A percentile compares a stretch with the other conserved stretches of the same genome.
phyloP scores from a whole-genome alignment of 2,888 invertebrate genomes.

The Cheilosia vulpina region DNA sequence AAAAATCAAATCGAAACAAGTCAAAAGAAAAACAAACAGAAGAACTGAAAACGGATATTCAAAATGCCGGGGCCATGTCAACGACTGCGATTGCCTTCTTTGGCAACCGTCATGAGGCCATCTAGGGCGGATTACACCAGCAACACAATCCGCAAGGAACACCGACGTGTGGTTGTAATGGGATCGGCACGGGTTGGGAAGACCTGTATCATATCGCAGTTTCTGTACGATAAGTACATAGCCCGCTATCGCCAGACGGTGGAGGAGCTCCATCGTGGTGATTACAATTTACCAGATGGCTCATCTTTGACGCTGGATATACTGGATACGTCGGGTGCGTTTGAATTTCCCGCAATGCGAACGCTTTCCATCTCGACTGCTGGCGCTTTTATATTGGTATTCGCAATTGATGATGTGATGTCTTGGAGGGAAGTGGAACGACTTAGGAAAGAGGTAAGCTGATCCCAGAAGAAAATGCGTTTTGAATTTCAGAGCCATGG shows the following conservation, averaged over 20 bases:
- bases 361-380: constrained; percentile 89
- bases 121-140: constrained; percentile 72
- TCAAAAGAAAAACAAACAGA: not conserved
- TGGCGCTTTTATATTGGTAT: constrained; percentile 90
- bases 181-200: constrained; percentile 86
- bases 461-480: not conserved
- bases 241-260: constrained; percentile 86
- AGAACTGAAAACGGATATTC: not conserved
- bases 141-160: constrained; percentile 78
- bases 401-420: constrained; percentile 86
- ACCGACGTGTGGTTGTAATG: constrained; percentile 83
- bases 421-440: constrained; percentile 86
- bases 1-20: not conserved
- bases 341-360: constrained; percentile 90
- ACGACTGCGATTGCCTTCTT: constrained; percentile 79
- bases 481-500: constrained; percentile 18
- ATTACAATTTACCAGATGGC: constrained; percentile 83
- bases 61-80: constrained; percentile 78
- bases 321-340: constrained; percentile 88
- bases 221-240: constrained; percentile 85
- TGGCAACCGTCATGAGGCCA: constrained; percentile 77
- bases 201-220: constrained; percentile 86
- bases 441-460: constrained; percentile 84
- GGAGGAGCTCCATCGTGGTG: constrained; percentile 86
- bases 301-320: constrained; percentile 87